Conservation (phyloP, 30 jellyfish, hydroid and myxozoan species). For the Chironex yamaguchii region DNA sequence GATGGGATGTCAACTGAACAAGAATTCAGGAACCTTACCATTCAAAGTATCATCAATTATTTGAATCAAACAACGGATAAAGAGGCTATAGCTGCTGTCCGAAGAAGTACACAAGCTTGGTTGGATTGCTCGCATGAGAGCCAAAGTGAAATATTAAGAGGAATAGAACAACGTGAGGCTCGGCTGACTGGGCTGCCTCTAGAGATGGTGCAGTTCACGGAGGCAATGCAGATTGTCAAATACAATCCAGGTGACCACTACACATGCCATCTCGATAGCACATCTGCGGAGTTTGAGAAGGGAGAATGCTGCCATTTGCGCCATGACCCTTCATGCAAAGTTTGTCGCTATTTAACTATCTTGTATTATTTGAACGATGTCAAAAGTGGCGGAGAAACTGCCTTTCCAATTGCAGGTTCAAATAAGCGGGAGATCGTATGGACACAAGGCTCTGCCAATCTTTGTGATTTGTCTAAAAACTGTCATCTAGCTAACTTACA, state of each 20-base stretch:
- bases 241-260: conserved; percentile 82
- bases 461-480: not conserved
- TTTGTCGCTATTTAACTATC: conserved; percentile 70
- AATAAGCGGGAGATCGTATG: not conserved
- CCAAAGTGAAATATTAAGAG: not conserved
- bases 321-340: not conserved
- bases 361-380: conserved; percentile 86
- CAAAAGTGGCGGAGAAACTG: conserved; percentile 93
- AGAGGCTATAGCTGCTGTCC: too few relatives aligned
- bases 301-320: conserved; percentile 63
- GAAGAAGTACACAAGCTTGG: not conserved
- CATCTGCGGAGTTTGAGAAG: conserved; percentile 4
- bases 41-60: not conserved
- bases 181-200: conserved; percentile 62
- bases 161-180: not conserved
- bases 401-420: conserved; percentile 89
- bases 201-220: conserved; percentile 53
- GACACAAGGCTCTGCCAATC: not conserved
- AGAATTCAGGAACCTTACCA: not conserved
- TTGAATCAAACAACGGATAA: not conserved
- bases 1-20: not conserved
- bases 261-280: conserved; percentile 80
- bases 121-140: not conserved
- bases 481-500: not conserved
- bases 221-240: conserved; percentile 54